These are phyloP conservation scores for Drosophila sordidula DNA, from an alignment of 2,888 invertebrate genomes.

Conservation along the genomic window DNA sequence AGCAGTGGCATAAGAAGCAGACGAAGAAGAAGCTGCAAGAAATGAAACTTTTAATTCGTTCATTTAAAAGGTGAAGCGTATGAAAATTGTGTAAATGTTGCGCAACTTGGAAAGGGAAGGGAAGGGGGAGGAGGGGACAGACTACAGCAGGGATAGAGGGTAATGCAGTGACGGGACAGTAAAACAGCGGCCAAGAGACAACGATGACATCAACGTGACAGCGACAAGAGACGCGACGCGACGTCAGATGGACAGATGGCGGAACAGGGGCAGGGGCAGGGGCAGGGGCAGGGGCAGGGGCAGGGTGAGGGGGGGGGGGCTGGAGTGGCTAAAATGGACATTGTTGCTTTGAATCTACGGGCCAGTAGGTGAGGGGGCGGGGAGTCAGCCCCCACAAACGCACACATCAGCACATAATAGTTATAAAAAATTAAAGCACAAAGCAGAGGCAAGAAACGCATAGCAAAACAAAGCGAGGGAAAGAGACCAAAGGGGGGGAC, in stretches of 20 bases:
- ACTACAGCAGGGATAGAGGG: background rate
- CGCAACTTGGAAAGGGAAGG: constrained; percentile 21
- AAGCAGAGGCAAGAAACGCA: constrained; percentile 39
- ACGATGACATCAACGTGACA: constrained; percentile 60
- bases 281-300: background rate
- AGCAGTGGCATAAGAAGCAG: background rate
- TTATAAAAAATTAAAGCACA: constrained; percentile 65
- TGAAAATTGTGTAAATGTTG: constrained; percentile 72
- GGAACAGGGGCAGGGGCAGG: background rate
- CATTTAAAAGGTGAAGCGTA: constrained; percentile 77
- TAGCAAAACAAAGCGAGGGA: constrained; percentile 2
- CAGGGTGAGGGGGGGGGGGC: background rate
- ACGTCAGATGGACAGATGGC: constrained; percentile 47
- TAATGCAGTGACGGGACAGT: constrained; percentile 24
- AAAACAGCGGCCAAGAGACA: constrained; percentile 7
- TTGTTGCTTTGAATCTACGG: constrained; percentile 10
- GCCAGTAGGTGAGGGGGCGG: background rate
- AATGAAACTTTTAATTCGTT: constrained; percentile 76
- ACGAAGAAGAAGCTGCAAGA: constrained; percentile 32
- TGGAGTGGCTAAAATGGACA: constrained; percentile 2
- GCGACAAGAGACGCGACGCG: constrained; percentile 57
- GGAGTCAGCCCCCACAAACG: constrained; percentile 44
- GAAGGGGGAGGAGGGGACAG: background rate
- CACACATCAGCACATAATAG: constrained; percentile 77
- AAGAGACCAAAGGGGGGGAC: background rate